Percentiles rank a stretch among this genome's conserved stretches.
Evolutionary conservation across 2,113 vertebrate genomes (phyloP).

Genomic region (Puntigrus tetrazona): DNA sequence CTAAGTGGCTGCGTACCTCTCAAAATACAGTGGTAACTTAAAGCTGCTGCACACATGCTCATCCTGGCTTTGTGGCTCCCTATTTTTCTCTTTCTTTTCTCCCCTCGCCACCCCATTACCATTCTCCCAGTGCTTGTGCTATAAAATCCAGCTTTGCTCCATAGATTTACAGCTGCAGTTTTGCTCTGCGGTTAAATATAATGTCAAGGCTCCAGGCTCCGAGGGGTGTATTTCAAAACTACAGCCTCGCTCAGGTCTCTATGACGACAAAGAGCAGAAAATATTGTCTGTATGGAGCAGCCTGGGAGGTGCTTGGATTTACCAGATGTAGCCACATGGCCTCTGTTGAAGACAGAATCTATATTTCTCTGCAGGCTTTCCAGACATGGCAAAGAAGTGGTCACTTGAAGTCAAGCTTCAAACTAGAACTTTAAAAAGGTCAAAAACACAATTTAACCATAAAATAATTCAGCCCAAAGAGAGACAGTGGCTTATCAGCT

Average conservation of each 20-base stretch:
- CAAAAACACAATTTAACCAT: slow-evolving; percentile 6
- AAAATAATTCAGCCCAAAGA: background rate
- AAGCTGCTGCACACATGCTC: slow-evolving; percentile 17
- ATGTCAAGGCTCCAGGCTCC: slow-evolving; percentile 63
- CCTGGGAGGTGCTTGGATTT: slow-evolving; percentile 24
- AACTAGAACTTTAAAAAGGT: background rate
- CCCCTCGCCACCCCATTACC: background rate
- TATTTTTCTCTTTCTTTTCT: slow-evolving; percentile 27
- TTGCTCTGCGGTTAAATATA: slow-evolving; percentile 63
- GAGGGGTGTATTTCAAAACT: slow-evolving; percentile 65
- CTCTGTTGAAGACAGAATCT: slow-evolving; percentile 9
- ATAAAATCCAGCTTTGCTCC: slow-evolving; percentile 62
- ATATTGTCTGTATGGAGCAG: slow-evolving; percentile 47
- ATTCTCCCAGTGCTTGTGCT: slow-evolving; percentile 33
- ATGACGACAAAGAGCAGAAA: slow-evolving; percentile 61
- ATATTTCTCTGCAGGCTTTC: slow-evolving; percentile 3
- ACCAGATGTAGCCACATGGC: slow-evolving; percentile 18
- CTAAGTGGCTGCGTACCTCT: slow-evolving; percentile 60
- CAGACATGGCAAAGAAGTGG: background rate
- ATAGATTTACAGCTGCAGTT: slow-evolving; percentile 66
- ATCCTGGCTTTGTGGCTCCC: background rate
- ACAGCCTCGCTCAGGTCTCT: slow-evolving; percentile 61
- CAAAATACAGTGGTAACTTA: slow-evolving; percentile 39
- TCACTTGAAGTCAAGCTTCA: background rate
- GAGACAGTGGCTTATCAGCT: slow-evolving; percentile 39